Conservation (phyloP, 1,140 invertebrate genomes). For the Meloidogyne exigua region DNA sequence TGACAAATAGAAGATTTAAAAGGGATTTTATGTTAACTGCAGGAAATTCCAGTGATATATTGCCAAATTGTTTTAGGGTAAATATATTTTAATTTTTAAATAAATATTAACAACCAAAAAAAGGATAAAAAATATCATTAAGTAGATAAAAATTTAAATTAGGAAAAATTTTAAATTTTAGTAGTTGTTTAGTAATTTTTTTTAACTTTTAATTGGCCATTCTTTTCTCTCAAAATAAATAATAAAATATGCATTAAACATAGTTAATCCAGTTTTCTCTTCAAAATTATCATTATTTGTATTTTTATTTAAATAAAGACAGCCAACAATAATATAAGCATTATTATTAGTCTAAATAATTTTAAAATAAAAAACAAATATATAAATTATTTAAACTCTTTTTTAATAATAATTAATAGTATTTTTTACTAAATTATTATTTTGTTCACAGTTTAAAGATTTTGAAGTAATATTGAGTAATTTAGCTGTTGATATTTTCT, state of each 20-base stretch:
- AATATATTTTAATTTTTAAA: neutral
- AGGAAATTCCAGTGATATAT: constrained; percentile 52
- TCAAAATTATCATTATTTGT: neutral
- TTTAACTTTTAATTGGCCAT: neutral
- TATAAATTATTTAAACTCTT: neutral
- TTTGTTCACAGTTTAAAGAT: neutral
- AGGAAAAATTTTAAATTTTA: constrained; percentile 28
- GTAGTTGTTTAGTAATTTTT: neutral
- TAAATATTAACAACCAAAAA: constrained; percentile 29
- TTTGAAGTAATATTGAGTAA: neutral
- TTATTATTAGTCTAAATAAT: neutral
- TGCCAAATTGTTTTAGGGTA: constrained; percentile 58
- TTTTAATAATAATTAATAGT: neutral
- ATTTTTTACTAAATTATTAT: neutral
- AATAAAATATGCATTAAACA: neutral
- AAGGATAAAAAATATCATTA: constrained; percentile 38
- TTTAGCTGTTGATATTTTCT: neutral
- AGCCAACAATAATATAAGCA: neutral
- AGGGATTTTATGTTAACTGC: constrained; percentile 59
- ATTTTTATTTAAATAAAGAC: neutral
- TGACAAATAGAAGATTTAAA: constrained; percentile 42
- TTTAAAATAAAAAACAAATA: neutral
- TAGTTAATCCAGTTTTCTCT: neutral
- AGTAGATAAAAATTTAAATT: constrained; percentile 22
- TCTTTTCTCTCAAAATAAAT: neutral